Conservation (phyloP, 2,888 invertebrate genomes). For the Cheilosia scutellata region DNA sequence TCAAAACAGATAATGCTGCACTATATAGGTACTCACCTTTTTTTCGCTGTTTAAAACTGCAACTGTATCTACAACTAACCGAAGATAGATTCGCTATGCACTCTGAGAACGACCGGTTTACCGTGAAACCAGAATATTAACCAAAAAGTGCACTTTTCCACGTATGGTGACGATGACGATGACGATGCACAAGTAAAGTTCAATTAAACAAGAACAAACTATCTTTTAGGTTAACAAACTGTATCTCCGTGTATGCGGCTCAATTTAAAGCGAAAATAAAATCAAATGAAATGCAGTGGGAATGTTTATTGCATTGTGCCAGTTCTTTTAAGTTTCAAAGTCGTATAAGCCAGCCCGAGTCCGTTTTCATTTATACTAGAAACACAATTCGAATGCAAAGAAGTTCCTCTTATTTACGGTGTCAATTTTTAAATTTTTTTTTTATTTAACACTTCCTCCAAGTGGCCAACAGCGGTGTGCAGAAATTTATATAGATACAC, state of each 20-base stretch:
- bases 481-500: slow-evolving; percentile 40
- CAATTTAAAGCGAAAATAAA: slow-evolving; percentile 13
- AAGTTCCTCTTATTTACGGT: neutral
- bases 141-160: slow-evolving; percentile 57
- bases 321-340: slow-evolving; percentile 35
- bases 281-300: slow-evolving; percentile 8
- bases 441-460: slow-evolving; percentile 23
- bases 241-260: slow-evolving; percentile 43
- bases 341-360: neutral
- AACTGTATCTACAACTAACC: neutral
- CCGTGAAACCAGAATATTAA: slow-evolving; percentile 36
- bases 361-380: slow-evolving; percentile 47
- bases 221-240: slow-evolving; percentile 71
- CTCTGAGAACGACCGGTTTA: slow-evolving; percentile 62
- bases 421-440: neutral
- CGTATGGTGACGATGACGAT: slow-evolving; percentile 13
- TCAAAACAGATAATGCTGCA: slow-evolving; percentile 32
- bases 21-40: neutral
- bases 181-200: slow-evolving; percentile 28
- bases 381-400: slow-evolving; percentile 49
- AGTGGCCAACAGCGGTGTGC: slow-evolving; percentile 25
- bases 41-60: slow-evolving; percentile 11
- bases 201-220: slow-evolving; percentile 10
- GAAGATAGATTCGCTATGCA: slow-evolving; percentile 22
- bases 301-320: slow-evolving; percentile 63